Conservation (phyloP, 2,113 vertebrate species). For the Taurulus bubalis region DNA sequence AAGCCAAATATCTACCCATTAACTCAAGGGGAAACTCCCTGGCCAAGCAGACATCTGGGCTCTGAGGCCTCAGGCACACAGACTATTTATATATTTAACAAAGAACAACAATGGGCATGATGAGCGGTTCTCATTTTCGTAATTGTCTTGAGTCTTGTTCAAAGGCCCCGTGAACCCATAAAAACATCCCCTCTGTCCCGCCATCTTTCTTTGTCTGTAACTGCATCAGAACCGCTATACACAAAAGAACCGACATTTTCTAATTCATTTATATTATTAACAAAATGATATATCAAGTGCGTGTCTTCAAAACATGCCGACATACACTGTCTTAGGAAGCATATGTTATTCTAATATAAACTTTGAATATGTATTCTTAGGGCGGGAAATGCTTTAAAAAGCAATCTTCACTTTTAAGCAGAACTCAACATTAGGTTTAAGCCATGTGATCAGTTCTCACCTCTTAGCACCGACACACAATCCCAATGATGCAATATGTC, state of each 20-base stretch:
- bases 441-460: not conserved
- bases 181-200: not conserved
- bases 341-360: not conserved
- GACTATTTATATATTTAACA: slow-evolving; percentile 21
- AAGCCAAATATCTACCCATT: slow-evolving; percentile 24
- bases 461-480: slow-evolving; percentile 30
- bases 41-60: slow-evolving; percentile 33
- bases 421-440: not conserved
- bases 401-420: not conserved
- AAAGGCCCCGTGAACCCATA: not conserved
- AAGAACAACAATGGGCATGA: slow-evolving; percentile 5
- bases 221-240: not conserved
- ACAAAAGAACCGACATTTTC: not conserved
- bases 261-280: not conserved
- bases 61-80: slow-evolving; percentile 16
- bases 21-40: slow-evolving; percentile 20
- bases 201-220: slow-evolving; percentile 1
- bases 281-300: not conserved
- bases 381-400: not conserved
- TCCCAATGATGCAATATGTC: slow-evolving; percentile 45
- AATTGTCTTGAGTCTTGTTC: slow-evolving; percentile 4
- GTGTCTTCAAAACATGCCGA: not conserved
- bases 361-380: not conserved
- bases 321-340: not conserved
- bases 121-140: slow-evolving; percentile 11